phyloP scores from a whole-genome alignment of 2,888 invertebrate genomes.

The Harmothoe impar region DNA sequence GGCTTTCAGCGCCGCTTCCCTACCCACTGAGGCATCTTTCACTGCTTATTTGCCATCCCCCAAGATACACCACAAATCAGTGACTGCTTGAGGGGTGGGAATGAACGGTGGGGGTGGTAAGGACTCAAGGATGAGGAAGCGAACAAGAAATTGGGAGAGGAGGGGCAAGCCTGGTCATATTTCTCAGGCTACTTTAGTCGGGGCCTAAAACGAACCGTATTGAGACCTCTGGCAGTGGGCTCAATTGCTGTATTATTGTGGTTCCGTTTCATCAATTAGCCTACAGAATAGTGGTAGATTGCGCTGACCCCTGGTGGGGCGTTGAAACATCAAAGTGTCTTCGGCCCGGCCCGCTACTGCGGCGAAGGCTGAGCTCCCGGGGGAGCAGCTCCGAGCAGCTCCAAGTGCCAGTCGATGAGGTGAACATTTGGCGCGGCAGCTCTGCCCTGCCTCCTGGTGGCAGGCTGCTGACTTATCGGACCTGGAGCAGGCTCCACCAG shows the following conservation, averaged over 20 bases:
- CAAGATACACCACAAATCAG: conserved; percentile 21
- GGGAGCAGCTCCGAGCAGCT: neutral
- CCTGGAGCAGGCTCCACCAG: conserved; percentile 14
- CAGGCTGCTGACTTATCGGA: conserved; percentile 50
- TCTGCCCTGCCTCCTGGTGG: conserved; percentile 32
- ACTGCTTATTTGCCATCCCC: conserved; percentile 43
- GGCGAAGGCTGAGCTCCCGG: neutral
- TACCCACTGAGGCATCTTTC: neutral
- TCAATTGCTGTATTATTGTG: conserved; percentile 45
- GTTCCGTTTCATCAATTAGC: conserved; percentile 51
- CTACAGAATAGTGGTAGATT: conserved; percentile 34
- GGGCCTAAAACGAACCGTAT: neutral
- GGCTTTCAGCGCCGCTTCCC: conserved; percentile 43
- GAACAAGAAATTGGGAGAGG: neutral
- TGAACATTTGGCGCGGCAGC: neutral
- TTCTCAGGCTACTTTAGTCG: neutral
- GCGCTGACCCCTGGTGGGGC: neutral
- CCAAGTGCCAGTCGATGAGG: conserved; percentile 22
- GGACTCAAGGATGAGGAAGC: neutral
- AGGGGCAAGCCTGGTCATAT: neutral
- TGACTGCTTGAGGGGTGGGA: neutral
- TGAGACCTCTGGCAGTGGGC: neutral
- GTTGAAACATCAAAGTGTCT: conserved; percentile 35
- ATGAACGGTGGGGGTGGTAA: neutral
- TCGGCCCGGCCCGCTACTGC: conserved; percentile 13